These are phyloP conservation scores for Cryptops parisi DNA, from an alignment of 2,888 invertebrate genomes.

Conservation along the genomic window DNA sequence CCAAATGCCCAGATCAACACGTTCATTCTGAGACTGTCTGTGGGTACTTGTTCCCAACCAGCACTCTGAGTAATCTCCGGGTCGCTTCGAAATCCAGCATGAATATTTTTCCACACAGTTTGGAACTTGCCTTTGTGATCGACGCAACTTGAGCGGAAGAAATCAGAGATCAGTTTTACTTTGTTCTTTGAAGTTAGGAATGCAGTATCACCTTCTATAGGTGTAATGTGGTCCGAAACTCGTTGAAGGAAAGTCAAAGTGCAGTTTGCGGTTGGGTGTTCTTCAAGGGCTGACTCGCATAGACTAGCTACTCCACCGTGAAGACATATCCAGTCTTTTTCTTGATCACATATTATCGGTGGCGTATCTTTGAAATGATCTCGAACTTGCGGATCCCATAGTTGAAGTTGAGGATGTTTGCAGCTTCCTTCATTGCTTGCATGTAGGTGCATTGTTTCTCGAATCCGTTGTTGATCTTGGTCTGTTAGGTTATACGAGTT, in stretches of 20 bases:
- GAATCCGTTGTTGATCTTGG: too few relatives aligned
- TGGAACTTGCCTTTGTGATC: conserved; percentile 2
- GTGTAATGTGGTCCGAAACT: background rate
- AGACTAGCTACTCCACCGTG: background rate
- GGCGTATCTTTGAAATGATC: background rate
- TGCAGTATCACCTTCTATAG: background rate
- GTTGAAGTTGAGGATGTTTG: background rate
- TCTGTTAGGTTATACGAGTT: too few relatives aligned
- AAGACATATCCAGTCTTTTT: background rate
- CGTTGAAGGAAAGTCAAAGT: background rate
- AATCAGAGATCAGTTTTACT: background rate
- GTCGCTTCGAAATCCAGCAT: conserved; percentile 45
- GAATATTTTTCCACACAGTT: conserved; percentile 52
- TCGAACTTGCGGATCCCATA: background rate
- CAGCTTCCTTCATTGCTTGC: too few relatives aligned
- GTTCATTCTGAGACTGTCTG: conserved; percentile 43
- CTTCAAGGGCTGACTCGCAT: background rate
- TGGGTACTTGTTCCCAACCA: background rate
- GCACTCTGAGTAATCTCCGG: conserved; percentile 30
- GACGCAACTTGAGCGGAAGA: background rate
- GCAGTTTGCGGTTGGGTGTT: background rate
- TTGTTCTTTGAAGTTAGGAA: background rate
- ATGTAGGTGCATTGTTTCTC: too few relatives aligned
- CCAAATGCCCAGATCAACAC: conserved; percentile 79
- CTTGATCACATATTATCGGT: background rate